These are phyloP conservation scores for Phanerotoma sp. DNA, from an alignment of 2,888 invertebrate species.

Conservation along the genomic window DNA sequence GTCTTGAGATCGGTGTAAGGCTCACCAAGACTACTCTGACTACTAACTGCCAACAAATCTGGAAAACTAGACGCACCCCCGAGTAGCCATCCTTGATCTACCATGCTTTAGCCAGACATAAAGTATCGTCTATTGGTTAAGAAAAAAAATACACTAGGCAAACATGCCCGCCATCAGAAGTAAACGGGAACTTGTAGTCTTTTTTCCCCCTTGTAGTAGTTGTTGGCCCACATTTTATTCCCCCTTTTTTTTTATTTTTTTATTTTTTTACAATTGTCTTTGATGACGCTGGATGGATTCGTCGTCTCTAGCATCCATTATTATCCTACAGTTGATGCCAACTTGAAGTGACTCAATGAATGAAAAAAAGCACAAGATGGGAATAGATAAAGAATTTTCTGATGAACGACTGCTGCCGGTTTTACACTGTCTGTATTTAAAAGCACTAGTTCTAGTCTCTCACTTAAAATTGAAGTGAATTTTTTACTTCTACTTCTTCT, in stretches of 20 bases:
- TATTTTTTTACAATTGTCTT: conserved; percentile 27
- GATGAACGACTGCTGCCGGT: background rate
- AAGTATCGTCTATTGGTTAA: background rate
- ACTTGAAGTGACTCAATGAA: conserved; percentile 10
- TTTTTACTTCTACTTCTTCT: background rate
- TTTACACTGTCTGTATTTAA: conserved; percentile 14
- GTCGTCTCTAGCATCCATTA: conserved; percentile 18
- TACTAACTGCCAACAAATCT: conserved; percentile 48
- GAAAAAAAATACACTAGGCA: conserved; percentile 1
- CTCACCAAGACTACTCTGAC: conserved; percentile 33
- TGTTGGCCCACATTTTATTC: conserved; percentile 23
- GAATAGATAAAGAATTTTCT: background rate
- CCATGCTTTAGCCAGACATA: conserved; percentile 46
- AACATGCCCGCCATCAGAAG: background rate
- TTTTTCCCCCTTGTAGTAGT: conserved; percentile 11
- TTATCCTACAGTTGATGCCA: conserved; percentile 27
- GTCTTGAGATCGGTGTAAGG: conserved; percentile 47
- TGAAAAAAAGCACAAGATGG: background rate
- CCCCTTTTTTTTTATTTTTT: too few species aligned
- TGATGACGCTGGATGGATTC: conserved; percentile 27
- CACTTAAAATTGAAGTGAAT: too few species aligned
- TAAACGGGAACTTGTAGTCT: too few species aligned
- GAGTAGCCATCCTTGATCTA: conserved; percentile 51
- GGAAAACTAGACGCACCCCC: conserved; percentile 44
- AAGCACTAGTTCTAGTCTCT: background rate